Evolutionary conservation across 2,113 vertebrate genomes (phyloP).

Genomic region (pig (Sus scrofa)): DNA sequence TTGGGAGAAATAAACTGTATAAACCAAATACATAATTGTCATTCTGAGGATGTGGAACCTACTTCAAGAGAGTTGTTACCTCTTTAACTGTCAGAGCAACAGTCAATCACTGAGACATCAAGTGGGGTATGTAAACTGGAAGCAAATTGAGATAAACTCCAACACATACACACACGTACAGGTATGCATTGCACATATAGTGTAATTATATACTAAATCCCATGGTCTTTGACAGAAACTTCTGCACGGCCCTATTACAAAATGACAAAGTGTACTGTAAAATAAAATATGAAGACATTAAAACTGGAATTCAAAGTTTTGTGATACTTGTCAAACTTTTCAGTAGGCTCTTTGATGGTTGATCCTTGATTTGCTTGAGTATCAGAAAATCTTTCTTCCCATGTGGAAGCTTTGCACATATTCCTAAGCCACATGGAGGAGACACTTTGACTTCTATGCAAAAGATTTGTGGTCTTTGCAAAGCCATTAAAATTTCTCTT

Average conservation of each 20-base stretch:
- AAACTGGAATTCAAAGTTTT: constrained; percentile 55
- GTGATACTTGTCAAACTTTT: constrained; percentile 12
- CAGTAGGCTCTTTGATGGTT: constrained; percentile 31
- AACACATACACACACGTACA: neutral
- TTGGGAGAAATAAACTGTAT: constrained; percentile 65
- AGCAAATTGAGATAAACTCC: neutral
- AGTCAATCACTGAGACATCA: neutral
- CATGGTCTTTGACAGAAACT: neutral
- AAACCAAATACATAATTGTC: constrained; percentile 77
- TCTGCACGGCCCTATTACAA: neutral
- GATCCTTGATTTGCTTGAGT: constrained; percentile 27
- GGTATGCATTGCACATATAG: neutral
- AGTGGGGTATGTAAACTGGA: neutral
- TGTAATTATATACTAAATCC: neutral
- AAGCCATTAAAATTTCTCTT: constrained; percentile 56
- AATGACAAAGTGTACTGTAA: neutral
- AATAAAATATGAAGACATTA: constrained; percentile 23
- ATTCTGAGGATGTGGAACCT: constrained; percentile 75
- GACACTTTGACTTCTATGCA: constrained; percentile 59
- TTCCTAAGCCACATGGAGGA: constrained; percentile 62
- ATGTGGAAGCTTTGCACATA: constrained; percentile 32
- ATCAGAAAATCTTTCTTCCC: constrained; percentile 52
- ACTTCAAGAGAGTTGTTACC: constrained; percentile 5
- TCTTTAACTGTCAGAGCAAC: neutral
- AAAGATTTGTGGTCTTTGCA: constrained; percentile 60